phyloP scores from a whole-genome alignment of 1,140 invertebrate species.

The Rhysida immarginata region DNA sequence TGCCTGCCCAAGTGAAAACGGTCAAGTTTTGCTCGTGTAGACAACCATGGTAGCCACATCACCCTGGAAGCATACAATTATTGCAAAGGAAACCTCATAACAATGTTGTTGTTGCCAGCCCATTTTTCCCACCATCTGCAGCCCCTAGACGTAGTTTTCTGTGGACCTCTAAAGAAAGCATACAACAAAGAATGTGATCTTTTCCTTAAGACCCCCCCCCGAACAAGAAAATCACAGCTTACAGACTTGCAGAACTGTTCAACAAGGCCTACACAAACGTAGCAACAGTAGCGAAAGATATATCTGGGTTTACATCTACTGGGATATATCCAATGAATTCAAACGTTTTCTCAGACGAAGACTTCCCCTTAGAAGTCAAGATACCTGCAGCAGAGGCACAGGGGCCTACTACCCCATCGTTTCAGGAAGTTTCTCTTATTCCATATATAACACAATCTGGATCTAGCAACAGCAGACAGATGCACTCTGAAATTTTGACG shows the following conservation, averaged over 20 bases:
- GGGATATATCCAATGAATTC: slow-evolving; percentile 27
- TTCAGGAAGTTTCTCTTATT: too few species aligned
- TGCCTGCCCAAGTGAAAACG: background rate
- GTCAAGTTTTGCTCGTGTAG: background rate
- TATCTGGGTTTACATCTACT: slow-evolving; percentile 25
- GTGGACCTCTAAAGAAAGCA: background rate
- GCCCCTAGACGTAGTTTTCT: background rate
- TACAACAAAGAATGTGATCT: slow-evolving; percentile 3
- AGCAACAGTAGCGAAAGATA: slow-evolving; percentile 25
- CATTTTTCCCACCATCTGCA: background rate
- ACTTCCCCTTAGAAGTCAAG: too few species aligned
- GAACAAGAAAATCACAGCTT: slow-evolving; percentile 5
- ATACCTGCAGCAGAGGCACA: too few species aligned
- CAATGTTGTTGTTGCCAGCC: background rate
- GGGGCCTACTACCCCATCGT: too few species aligned
- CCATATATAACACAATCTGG: too few species aligned
- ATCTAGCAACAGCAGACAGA: too few species aligned
- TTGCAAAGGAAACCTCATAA: background rate
- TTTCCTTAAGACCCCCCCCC: background rate
- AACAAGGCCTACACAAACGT: slow-evolving; percentile 20
- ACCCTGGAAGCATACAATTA: background rate
- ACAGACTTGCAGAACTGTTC: background rate
- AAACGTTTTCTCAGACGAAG: slow-evolving; percentile 24
- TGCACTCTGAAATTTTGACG: too few species aligned
- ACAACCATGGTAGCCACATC: background rate